Conservation (phyloP, 2,888 invertebrate genomes). For the Drosophila lutescens region DNA sequence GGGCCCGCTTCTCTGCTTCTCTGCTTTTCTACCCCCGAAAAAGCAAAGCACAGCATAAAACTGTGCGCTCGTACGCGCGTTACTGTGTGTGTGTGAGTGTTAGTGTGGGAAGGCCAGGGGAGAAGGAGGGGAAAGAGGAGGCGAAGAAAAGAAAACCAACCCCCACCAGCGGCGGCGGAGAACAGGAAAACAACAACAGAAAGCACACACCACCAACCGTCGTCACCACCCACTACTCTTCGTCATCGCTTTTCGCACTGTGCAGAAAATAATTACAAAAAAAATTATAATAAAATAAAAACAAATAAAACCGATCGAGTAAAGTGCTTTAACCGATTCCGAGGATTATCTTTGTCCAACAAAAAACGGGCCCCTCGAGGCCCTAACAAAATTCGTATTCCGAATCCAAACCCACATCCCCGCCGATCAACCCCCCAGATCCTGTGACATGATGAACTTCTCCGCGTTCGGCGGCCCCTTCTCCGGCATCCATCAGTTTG, state of each 20-base stretch:
- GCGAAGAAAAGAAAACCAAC: constrained; percentile 69
- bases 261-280: constrained; percentile 6
- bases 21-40: constrained; percentile 72
- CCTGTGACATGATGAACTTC: constrained; percentile 84
- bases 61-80: constrained; percentile 66
- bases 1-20: constrained; percentile 66
- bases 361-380: constrained; percentile 18
- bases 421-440: constrained; percentile 6
- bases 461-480: constrained; percentile 85
- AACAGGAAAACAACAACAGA: constrained; percentile 61
- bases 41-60: constrained; percentile 79
- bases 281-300: not conserved
- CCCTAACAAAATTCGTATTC: not conserved
- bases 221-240: constrained; percentile 72
- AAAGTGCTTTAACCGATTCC: constrained; percentile 20
- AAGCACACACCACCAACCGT: constrained; percentile 36
- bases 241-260: constrained; percentile 56
- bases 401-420: not conserved
- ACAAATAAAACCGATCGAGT: constrained; percentile 14
- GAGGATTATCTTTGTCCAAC: constrained; percentile 14
- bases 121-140: not conserved
- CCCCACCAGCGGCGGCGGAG: constrained; percentile 70
- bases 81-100: constrained; percentile 39
- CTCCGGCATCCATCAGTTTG: constrained; percentile 85
- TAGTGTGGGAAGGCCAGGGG: not conserved